phyloP scores from a whole-genome alignment of 2,888 invertebrate species.

The Noctua pronuba region DNA sequence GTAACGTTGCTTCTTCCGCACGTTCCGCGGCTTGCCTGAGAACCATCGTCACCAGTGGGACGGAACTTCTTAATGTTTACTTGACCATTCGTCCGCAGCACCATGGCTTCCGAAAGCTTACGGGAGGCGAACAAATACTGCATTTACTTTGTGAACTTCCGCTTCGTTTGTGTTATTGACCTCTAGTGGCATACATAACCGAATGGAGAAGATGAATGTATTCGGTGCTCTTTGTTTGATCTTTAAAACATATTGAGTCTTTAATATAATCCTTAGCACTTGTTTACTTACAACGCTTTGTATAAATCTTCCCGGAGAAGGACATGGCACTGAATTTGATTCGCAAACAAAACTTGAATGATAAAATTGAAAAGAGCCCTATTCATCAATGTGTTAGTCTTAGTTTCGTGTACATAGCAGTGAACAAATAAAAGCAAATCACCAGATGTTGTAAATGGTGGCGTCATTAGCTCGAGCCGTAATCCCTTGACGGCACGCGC shows the following conservation, averaged over 20 bases:
- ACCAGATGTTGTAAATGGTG: constrained; percentile 80
- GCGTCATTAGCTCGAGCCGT: constrained; percentile 76
- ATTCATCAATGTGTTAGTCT: constrained; percentile 32
- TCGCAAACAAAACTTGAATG: neutral
- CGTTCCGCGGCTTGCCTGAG: constrained; percentile 80
- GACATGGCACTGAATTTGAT: neutral
- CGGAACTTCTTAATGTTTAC: constrained; percentile 64
- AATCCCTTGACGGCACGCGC: constrained; percentile 83
- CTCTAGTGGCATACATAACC: constrained; percentile 4
- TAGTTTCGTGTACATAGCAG: constrained; percentile 43
- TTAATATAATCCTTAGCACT: neutral
- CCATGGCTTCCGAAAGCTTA: constrained; percentile 29
- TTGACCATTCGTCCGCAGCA: constrained; percentile 55
- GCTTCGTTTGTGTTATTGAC: constrained; percentile 34
- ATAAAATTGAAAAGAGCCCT: neutral
- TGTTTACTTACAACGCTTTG: neutral
- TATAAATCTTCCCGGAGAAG: neutral
- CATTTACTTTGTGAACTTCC: constrained; percentile 45
- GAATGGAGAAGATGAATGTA: constrained; percentile 2
- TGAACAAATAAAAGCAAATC: constrained; percentile 58
- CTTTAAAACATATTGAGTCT: neutral
- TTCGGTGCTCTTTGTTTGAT: constrained; percentile 17
- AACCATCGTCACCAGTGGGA: constrained; percentile 71
- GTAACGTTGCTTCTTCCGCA: constrained; percentile 73
- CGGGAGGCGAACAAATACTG: constrained; percentile 29